Conservation (phyloP, 1,140 invertebrate genomes). For the Drosophila carrolli region DNA sequence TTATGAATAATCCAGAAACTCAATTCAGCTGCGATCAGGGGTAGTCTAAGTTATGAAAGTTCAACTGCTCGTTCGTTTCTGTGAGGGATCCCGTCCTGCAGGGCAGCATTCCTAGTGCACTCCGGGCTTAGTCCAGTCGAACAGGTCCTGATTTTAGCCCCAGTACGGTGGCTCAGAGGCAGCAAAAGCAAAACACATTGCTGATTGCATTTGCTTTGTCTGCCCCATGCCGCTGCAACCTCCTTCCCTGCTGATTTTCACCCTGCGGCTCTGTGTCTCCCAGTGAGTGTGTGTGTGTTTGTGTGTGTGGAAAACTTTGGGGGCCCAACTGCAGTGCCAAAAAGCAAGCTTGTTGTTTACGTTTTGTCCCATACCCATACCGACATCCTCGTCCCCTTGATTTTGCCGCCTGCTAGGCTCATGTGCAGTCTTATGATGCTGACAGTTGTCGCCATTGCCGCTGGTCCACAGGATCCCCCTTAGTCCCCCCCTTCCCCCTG, state of each 20-base stretch:
- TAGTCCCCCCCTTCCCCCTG: constrained; percentile 1
- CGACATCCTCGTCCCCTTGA: constrained; percentile 2
- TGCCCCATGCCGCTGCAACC: constrained; percentile 41
- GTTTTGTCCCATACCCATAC: constrained; percentile 47
- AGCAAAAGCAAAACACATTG: constrained; percentile 60
- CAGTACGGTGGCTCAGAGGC: constrained; percentile 29
- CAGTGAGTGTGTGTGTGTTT: constrained; percentile 11
- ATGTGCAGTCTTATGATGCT: constrained; percentile 73
- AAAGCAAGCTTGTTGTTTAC: constrained; percentile 73
- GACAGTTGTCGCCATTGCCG: constrained; percentile 72
- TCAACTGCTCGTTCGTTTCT: not conserved
- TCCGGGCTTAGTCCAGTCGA: constrained; percentile 45
- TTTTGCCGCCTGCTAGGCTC: constrained; percentile 42
- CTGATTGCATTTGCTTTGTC: constrained; percentile 72
- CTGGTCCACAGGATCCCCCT: constrained; percentile 24
- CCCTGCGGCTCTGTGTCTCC: not conserved
- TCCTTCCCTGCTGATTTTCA: constrained; percentile 1
- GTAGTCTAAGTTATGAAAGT: not conserved
- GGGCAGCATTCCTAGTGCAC: constrained; percentile 13
- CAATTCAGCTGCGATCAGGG: not conserved
- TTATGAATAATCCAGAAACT: too few relatives aligned
- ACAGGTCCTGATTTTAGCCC: constrained; percentile 42
- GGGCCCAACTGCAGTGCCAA: constrained; percentile 61
- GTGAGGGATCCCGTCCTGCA: not conserved
- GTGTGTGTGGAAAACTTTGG: constrained; percentile 52